These are phyloP conservation scores for Triplophysa bombifrons DNA, from an alignment of 2,797 vertebrate species.

Conservation along the genomic window DNA sequence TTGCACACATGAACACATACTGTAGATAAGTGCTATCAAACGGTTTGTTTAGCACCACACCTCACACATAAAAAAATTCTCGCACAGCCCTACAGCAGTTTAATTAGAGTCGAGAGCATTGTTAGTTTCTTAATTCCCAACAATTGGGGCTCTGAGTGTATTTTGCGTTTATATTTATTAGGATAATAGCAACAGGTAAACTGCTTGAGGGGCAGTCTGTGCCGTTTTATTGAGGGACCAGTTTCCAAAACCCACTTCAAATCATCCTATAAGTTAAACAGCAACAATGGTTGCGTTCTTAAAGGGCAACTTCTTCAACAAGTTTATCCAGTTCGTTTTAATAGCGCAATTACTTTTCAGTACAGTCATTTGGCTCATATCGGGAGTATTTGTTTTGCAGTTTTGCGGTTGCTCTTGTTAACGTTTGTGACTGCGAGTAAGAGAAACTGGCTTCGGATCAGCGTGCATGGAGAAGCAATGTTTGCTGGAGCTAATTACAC, in stretches of 20 bases:
- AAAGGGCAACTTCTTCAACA: conserved; percentile 43
- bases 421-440: conserved; percentile 32
- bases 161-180: conserved; percentile 62
- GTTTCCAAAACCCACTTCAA: conserved; percentile 19
- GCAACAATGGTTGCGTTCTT: conserved; percentile 39
- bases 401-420: conserved; percentile 43
- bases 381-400: conserved; percentile 50
- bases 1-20: conserved; percentile 2
- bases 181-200: conserved; percentile 48
- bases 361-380: conserved; percentile 65
- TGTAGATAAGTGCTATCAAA: conserved; percentile 41
- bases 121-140: conserved; percentile 74
- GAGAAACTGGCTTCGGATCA: conserved; percentile 41
- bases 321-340: conserved; percentile 59
- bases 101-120: conserved; percentile 63
- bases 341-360: conserved; percentile 65
- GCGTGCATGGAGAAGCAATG: conserved; percentile 42
- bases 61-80: conserved; percentile 61
- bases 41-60: conserved; percentile 64
- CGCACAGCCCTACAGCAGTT: conserved; percentile 69
- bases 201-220: conserved; percentile 32
- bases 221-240: conserved; percentile 25
- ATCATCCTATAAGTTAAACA: conserved; percentile 24
- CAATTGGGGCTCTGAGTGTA: conserved; percentile 69
- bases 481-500: conserved; percentile 55